Conservation (phyloP, 2,888 invertebrate species). For the Ochropacha duplaris region DNA sequence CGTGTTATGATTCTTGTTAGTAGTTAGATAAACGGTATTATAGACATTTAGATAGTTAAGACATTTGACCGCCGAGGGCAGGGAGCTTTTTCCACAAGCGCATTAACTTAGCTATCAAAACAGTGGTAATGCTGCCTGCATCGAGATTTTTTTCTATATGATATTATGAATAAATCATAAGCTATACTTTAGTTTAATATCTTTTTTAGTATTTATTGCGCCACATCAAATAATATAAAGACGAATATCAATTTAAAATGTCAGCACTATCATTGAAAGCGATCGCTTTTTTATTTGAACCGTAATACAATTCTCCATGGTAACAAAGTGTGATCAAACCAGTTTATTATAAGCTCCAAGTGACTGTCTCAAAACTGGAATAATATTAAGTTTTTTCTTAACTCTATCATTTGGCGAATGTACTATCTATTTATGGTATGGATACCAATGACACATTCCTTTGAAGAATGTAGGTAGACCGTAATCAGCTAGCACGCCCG, state of each 20-base stretch:
- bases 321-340: background rate
- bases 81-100: no score
- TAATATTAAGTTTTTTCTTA: background rate
- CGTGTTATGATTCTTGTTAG: no score
- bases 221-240: background rate
- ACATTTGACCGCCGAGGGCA: no score
- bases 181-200: background rate
- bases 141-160: no score
- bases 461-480: background rate
- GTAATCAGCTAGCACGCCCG: background rate
- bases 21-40: no score
- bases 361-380: background rate
- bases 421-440: background rate
- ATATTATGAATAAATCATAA: no score
- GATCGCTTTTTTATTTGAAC: background rate
- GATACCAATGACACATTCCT: background rate
- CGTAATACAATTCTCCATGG: background rate
- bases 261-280: background rate
- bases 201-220: background rate
- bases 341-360: background rate
- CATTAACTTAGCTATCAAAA: no score
- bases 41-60: no score
- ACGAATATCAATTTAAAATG: background rate
- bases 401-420: background rate
- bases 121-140: no score